Conservation (phyloP, 2,797 vertebrate species). For the Danio choprae region DNA sequence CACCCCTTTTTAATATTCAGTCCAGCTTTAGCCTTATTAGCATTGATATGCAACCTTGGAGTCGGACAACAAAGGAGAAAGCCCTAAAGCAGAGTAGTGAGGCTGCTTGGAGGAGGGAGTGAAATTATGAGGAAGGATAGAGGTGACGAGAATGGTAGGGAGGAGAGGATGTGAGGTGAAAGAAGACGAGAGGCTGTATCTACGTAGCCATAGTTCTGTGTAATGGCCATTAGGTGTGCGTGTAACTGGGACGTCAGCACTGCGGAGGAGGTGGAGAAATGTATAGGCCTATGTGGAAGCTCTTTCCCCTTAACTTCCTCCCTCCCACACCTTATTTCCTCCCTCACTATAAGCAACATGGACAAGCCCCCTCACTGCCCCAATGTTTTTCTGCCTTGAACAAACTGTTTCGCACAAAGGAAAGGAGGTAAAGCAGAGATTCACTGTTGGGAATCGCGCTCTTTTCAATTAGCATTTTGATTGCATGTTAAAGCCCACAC, state of each 20-base stretch:
- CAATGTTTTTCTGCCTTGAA: background rate
- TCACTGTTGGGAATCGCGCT: conserved; percentile 62
- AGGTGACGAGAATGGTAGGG: conserved; percentile 14
- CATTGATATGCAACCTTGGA: conserved; percentile 82
- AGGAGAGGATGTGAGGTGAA: conserved; percentile 27
- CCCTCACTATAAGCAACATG: conserved; percentile 22
- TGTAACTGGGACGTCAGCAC: conserved; percentile 43
- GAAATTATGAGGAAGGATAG: conserved; percentile 29
- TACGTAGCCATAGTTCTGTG: conserved; percentile 47
- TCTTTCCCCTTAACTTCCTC: conserved; percentile 34
- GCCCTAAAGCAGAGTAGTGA: conserved; percentile 53
- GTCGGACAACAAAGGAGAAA: conserved; percentile 66
- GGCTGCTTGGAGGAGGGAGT: conserved; percentile 30
- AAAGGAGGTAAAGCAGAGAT: conserved; percentile 53
- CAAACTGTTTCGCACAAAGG: conserved; percentile 32
- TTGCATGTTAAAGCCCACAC: conserved; percentile 66
- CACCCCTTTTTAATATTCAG: conserved; percentile 61
- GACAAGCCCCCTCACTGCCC: conserved; percentile 35
- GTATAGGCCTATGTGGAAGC: conserved; percentile 39
- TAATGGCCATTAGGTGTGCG: conserved; percentile 27
- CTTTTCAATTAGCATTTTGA: conserved; percentile 78
- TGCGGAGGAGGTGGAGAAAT: conserved; percentile 60
- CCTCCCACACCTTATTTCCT: conserved; percentile 42
- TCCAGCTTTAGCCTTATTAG: conserved; percentile 69
- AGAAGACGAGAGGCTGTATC: conserved; percentile 27